phyloP scores from a whole-genome alignment of 2,888 invertebrate genomes.

The Drosophila anomelani region DNA sequence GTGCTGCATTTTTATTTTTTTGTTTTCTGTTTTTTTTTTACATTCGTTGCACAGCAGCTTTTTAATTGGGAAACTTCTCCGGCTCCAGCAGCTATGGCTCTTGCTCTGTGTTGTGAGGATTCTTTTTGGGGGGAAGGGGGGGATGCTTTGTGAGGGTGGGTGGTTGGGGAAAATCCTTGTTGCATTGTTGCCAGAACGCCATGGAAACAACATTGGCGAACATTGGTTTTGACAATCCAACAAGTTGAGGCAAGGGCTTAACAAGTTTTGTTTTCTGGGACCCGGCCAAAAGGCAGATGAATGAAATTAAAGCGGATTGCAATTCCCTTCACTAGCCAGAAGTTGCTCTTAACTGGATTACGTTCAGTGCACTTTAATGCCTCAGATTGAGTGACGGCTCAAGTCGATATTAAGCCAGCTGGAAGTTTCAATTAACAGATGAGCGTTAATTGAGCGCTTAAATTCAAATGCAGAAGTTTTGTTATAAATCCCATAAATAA shows the following conservation, averaged over 20 bases:
- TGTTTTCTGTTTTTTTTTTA: constrained; percentile 11
- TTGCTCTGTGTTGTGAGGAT: neutral
- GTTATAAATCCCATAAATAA: too few relatives aligned
- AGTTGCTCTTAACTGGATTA: constrained; percentile 35
- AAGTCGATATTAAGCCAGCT: constrained; percentile 1
- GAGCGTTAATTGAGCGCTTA: neutral
- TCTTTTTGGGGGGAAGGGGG: neutral
- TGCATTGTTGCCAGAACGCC: constrained; percentile 40
- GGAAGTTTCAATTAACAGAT: constrained; percentile 10
- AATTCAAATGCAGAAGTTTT: neutral
- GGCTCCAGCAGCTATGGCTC: neutral
- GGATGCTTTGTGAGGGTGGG: neutral
- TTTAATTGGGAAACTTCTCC: constrained; percentile 53
- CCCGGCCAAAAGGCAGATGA: constrained; percentile 30
- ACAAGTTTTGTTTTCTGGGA: constrained; percentile 36
- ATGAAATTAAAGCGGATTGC: constrained; percentile 37
- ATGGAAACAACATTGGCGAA: constrained; percentile 36
- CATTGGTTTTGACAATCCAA: constrained; percentile 55
- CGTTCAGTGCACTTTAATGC: constrained; percentile 7
- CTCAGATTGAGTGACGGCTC: constrained; percentile 3
- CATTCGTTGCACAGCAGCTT: constrained; percentile 35
- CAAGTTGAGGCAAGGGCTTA: constrained; percentile 53
- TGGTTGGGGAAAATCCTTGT: constrained; percentile 20
- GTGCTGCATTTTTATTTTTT: constrained; percentile 23
- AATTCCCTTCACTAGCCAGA: constrained; percentile 13